Conservation (phyloP, 2,797 vertebrate species). For the Cyprinella venusta region DNA sequence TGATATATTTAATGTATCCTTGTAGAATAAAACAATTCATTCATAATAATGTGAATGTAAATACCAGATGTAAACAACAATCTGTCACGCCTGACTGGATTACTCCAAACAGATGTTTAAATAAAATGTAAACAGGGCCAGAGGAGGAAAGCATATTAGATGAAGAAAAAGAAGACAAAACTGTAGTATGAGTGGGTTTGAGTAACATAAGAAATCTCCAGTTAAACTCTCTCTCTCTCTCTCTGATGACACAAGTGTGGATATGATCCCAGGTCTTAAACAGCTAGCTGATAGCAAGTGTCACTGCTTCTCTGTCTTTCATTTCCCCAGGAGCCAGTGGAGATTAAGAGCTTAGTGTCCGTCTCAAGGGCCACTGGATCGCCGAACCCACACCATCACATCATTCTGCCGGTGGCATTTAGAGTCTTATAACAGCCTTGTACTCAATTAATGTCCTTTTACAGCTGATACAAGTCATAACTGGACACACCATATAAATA, state of each 20-base stretch:
- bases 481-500: conserved; percentile 5
- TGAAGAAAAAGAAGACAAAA: conserved; percentile 25
- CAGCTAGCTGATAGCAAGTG: conserved; percentile 20
- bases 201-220: conserved; percentile 11
- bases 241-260: conserved; percentile 8
- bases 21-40: background rate
- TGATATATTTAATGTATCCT: background rate
- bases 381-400: conserved; percentile 32
- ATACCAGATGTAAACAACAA: background rate
- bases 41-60: background rate
- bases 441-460: conserved; percentile 10
- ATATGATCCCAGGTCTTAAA: conserved; percentile 39
- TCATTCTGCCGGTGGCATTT: conserved; percentile 24
- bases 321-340: conserved; percentile 36
- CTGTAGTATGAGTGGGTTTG: background rate
- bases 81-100: background rate
- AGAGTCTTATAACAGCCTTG: background rate
- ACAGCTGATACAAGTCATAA: conserved; percentile 13
- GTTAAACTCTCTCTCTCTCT: background rate
- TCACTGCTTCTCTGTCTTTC: conserved; percentile 41
- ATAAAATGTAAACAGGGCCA: background rate
- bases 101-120: background rate
- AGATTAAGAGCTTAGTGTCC: conserved; percentile 53
- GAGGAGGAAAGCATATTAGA: conserved; percentile 10
- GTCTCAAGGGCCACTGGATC: conserved; percentile 36